Base-by-base conservation (phyloP, 2,113 vertebrate species). In the Semicossyphus pulcher region DNA sequence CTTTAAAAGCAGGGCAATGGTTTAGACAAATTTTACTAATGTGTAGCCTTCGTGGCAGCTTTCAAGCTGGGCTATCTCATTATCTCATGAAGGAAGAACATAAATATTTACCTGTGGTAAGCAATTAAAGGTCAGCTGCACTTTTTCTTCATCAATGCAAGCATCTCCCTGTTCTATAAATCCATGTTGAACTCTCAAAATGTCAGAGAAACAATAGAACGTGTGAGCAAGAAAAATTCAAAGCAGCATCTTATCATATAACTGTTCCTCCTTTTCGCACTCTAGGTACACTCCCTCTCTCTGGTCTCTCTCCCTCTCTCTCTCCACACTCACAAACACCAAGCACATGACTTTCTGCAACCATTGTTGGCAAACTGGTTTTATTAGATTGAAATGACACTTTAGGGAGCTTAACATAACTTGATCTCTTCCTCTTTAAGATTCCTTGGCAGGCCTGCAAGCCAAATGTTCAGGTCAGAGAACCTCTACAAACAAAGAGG, bases 361-460 rank as follows among this genome's bases (percentile, higher is more conserved):
- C 21, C 64, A 16, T 41, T 70, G 72, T 59, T 4, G 75, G 29
- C 25, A 80, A 84, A 92, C 89, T 57, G 84, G 90, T 91, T 86
- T 25, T 77, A 74, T 78, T 32, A 78, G 34, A 74, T 71, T 34
- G 2, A 16, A 57, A 63, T 62, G 36, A 60, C 42, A 49, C 67
- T 48, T 74, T 21, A 67, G 20, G 14, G 29, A 59, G 29, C 52
- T 32, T 29, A 34, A 45, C 61, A 15, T 44, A 18, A 48, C 37
- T 32, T 39, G 28, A 52, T 36, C 25, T 37, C 4, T 53, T 67
- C 14, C 41, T 32, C 21, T 18, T 37, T 4, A 9, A 45, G 4
- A 54, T 42, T 26, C 36, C 5, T 36, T n/a, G n/a, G 8, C 42
- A 48, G n/a, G 18, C 25, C 12, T n/a, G n/a, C n/a, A n/a, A 23